Conservation (phyloP, 2,113 vertebrate genomes). For the Anhinga anhinga region DNA sequence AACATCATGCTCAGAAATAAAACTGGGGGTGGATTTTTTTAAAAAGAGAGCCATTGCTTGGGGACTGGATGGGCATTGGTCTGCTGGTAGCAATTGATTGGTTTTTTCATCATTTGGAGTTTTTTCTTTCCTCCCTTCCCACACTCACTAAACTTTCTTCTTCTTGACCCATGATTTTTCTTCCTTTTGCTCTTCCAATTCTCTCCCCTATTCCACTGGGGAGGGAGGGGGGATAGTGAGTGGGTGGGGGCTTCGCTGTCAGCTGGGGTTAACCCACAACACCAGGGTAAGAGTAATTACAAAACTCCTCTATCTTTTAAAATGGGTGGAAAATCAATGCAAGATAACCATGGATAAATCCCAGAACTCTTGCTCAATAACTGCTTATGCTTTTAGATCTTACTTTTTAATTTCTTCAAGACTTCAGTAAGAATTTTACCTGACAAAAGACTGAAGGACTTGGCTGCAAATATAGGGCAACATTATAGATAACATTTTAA, state of each 20-base stretch:
- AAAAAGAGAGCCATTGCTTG: neutral
- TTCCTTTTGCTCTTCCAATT: neutral
- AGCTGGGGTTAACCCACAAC: rapidly evolving
- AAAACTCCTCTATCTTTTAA: neutral
- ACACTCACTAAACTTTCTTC: neutral
- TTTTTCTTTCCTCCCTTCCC: neutral
- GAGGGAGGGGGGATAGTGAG: rapidly evolving
- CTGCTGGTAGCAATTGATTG: neutral
- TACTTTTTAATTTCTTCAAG: neutral
- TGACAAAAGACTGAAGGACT: neutral
- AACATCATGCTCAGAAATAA: neutral
- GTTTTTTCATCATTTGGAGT: neutral
- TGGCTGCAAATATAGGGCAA: neutral
- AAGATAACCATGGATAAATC: neutral
- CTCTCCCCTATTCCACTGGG: rapidly evolving
- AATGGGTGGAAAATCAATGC: neutral
- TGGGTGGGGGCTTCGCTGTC: rapidly evolving
- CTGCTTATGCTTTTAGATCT: neutral
- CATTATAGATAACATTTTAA: neutral
- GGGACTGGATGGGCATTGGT: neutral
- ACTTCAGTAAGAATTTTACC: neutral
- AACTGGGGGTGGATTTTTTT: neutral
- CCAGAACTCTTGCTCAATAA: neutral
- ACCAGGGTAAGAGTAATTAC: neutral
- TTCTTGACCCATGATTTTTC: neutral